Base-by-base conservation (phyloP, 2,113 vertebrate species). In the Cyphomyrus plagiostoma region DNA sequence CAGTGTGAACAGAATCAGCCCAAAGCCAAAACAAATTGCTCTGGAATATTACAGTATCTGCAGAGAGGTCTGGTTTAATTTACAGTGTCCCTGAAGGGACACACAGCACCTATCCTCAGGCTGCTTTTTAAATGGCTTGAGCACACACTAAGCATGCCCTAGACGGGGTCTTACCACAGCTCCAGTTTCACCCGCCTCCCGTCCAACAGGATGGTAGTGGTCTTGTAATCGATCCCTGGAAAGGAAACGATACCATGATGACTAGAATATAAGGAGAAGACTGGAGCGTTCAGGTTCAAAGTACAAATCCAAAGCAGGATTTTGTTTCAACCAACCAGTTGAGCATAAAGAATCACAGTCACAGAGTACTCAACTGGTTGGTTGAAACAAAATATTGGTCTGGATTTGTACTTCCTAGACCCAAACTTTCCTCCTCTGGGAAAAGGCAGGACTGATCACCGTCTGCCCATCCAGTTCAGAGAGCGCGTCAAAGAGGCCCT, bases 151-250 rank as follows among this genome's bases (percentile, higher is more conserved):
- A 82, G 15, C 19, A 4, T 23, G 62, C 4, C 62, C 26, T 30
- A 84, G 45, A 48, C 17, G 3, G 82, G 82, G 82, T 53, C 97
- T 97, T 92, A 99, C 98, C 98, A 99, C 66, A 99, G 97, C 91
- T 99, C 98, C 93, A 99, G 95, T 94, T 99, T 99, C 91, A 99
- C 98, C 88, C 98, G 96, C 89, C 98, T 94, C 92, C 98, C 98
- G 0, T 99, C 98, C 94, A 99, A 92, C 86, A 99, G 94, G 90
- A 99, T 99, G 26, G 98, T 99, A 89, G 98, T 99, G 74, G 98
- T 99, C 94, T 99, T 99, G 91, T 99, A 99, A 95, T 99, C 98
- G 4, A 99, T 99, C 62, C 98, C 98, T 99, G 94, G 42, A 94
- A 11, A 94, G 53, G 94, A 92, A 90, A 53, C 74, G 19, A 8